Conservation (phyloP, 2,888 invertebrate genomes). For the Drosophila colorata region DNA sequence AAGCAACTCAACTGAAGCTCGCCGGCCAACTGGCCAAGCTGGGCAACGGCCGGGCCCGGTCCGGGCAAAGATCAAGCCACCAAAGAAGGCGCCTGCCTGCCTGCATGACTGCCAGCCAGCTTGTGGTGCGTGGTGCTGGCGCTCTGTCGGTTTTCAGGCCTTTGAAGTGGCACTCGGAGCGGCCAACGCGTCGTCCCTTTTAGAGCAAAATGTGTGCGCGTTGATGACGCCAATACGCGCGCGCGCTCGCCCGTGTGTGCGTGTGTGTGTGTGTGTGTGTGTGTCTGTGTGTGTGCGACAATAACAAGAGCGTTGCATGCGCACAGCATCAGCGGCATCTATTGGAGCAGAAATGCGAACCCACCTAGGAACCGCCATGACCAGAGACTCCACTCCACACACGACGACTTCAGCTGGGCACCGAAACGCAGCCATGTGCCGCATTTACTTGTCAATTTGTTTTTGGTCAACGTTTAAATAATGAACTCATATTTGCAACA, state of each 20-base stretch:
- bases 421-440: constrained; percentile 69
- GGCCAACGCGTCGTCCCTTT: constrained; percentile 68
- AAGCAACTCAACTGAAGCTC: constrained; percentile 22
- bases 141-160: constrained; percentile 62
- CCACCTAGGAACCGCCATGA: constrained; percentile 64
- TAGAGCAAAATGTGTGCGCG: constrained; percentile 73
- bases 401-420: constrained; percentile 27
- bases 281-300: constrained; percentile 23
- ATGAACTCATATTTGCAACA: constrained; percentile 83
- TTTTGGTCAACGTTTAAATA: constrained; percentile 83
- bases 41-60: constrained; percentile 28
- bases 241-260: constrained; percentile 9
- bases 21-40: constrained; percentile 27
- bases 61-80: constrained; percentile 78
- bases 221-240: constrained; percentile 70
- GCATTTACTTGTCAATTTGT: constrained; percentile 82
- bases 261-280: constrained; percentile 19
- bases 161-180: constrained; percentile 76
- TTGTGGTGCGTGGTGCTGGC: constrained; percentile 53
- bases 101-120: constrained; percentile 14
- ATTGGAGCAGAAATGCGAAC: constrained; percentile 78
- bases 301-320: constrained; percentile 63
- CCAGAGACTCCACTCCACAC: constrained; percentile 39
- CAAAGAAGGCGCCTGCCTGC: constrained; percentile 70
- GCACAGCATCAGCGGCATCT: constrained; percentile 62